These are phyloP conservation scores for Lophius piscatorius DNA, from an alignment of 2,113 vertebrate genomes.

Conservation along the genomic window DNA sequence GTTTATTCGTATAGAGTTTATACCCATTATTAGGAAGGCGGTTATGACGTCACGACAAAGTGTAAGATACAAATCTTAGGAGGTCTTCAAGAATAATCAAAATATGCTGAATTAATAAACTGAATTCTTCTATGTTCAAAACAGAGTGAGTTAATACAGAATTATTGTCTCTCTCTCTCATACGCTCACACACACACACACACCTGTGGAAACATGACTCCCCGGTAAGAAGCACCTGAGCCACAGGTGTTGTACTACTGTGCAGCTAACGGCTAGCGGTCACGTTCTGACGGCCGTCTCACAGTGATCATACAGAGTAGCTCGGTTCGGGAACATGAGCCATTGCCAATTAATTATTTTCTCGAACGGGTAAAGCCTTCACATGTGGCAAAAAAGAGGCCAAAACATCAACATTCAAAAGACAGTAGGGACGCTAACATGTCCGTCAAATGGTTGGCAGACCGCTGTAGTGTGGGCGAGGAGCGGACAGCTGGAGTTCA, in stretches of 20 bases:
- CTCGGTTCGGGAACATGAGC: background rate
- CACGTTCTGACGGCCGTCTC: too few species aligned
- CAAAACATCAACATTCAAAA: too few species aligned
- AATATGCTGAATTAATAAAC: too few species aligned
- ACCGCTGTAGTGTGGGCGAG: background rate
- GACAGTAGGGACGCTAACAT: too few species aligned
- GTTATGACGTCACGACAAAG: too few species aligned
- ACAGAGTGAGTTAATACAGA: too few species aligned
- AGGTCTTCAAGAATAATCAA: too few species aligned
- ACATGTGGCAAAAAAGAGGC: background rate
- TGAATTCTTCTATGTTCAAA: too few species aligned
- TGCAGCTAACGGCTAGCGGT: constrained; percentile 20
- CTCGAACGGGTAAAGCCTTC: background rate
- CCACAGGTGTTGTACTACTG: constrained; percentile 72
- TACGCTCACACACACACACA: constrained; percentile 10
- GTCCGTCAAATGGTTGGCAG: too few species aligned
- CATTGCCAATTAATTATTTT: constrained; percentile 2
- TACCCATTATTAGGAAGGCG: too few species aligned
- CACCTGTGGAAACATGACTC: constrained; percentile 61
- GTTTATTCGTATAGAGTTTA: too few species aligned
- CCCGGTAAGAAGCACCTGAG: constrained; percentile 46
- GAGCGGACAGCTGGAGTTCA: constrained; percentile 10
- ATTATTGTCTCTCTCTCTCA: constrained; percentile 26
- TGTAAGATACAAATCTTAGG: too few species aligned
- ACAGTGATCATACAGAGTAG: constrained; percentile 9